phyloP scores from a whole-genome alignment of 1,140 invertebrate species.

The Temnothorax curvispinosus region DNA sequence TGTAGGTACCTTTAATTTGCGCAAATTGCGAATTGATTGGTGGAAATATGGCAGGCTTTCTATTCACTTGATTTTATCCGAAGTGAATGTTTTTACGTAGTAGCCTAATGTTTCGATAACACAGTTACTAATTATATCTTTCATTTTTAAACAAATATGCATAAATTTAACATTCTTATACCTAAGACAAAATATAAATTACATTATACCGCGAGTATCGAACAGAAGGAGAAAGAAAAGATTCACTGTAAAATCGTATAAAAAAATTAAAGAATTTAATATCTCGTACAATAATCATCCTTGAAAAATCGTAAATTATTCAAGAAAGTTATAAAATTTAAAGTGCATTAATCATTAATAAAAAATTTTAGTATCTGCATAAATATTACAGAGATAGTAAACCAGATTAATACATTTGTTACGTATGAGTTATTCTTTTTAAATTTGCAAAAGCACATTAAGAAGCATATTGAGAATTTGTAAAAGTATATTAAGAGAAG shows the following conservation, averaged over 20 bases:
- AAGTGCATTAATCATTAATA: not conserved
- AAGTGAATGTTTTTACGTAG: slow-evolving; percentile 1
- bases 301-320: not conserved
- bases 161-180: slow-evolving; percentile 1
- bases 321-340: not conserved
- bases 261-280: not conserved
- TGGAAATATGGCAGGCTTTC: not conserved
- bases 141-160: not conserved
- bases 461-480: not conserved
- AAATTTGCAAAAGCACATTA: not conserved
- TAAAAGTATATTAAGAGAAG: not conserved
- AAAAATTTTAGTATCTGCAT: not conserved
- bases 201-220: not conserved
- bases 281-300: not conserved
- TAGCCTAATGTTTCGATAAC: not conserved
- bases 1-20: slow-evolving; percentile 24
- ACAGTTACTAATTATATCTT: not conserved
- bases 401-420: not conserved
- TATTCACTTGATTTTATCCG: not conserved
- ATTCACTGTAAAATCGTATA: not conserved
- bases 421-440: not conserved
- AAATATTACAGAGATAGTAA: not conserved
- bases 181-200: not conserved
- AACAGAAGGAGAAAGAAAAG: not conserved
- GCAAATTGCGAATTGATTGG: not conserved